Base-by-base conservation (phyloP, 2,797 vertebrate genomes). In the Aulostomus chinensis region DNA sequence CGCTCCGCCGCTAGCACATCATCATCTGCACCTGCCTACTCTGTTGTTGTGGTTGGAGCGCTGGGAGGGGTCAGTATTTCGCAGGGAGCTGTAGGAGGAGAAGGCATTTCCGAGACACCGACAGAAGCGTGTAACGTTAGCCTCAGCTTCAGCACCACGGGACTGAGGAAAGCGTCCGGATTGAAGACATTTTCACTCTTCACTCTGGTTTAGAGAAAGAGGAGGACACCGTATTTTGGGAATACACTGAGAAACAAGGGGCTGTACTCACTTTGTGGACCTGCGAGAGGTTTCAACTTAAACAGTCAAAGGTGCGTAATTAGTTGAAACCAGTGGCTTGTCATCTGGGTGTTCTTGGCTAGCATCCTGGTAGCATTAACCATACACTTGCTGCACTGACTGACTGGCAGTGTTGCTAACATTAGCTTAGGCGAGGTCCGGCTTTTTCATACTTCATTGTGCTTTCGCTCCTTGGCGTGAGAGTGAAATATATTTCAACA, bases 21-120 rank as follows among this genome's bases (percentile, higher is more conserved):
- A 78, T 80, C 85, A 59, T 75, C 76, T 73, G 85, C 87, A 89
- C 86, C 88, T 87, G 86, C 78, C 77, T 59, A 22, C 82, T 68
- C 71, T 12, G 75, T 67, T 77, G 82, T 63, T 75, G 68, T 60
- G 54, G 73, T 57, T 10, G 78, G 60, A 56, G 55, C 65, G 42
- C 82, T 80, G 83, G 86, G 85, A 88, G 86, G 83, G 84, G 67
- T 88, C 90, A 88, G 60, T 90, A 91, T 91, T 90, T 89, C 40
- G 88, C 90, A 89, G 81, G 78, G 73, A 78, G 63, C 65, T 61
- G 65, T 48, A 69, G 78, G 77, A 84, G 79, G 10, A 13, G 16
- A 28, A 79, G 68, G 81, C 70, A 70, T 72, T 84, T 88, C 83
- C 76, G 68, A 87, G 80, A 88, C 83, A 83, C 84, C 68, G 71